Conservation (phyloP, 2,797 vertebrate genomes). For the Acestrorhynchus altus region DNA sequence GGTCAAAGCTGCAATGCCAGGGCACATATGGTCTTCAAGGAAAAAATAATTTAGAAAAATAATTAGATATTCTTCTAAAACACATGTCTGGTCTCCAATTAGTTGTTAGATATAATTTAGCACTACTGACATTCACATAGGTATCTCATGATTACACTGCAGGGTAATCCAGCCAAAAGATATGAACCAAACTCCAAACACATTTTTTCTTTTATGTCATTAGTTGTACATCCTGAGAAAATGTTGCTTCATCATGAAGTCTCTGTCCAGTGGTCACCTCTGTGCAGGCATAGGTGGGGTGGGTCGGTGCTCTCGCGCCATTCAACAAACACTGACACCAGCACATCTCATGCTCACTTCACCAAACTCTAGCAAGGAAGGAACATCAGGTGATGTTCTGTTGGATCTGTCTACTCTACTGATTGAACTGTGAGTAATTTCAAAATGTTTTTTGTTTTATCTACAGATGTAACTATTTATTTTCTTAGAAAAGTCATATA, state of each 20-base stretch:
- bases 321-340: slow-evolving; percentile 8
- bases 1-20: slow-evolving; percentile 37
- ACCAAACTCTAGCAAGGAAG: slow-evolving; percentile 6
- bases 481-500: no score
- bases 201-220: background rate
- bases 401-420: background rate
- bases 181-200: background rate
- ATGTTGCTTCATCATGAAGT: no score
- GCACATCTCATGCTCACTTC: slow-evolving; percentile 11
- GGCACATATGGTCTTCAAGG: slow-evolving; percentile 16
- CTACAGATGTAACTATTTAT: no score
- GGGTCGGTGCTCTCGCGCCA: background rate
- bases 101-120: background rate
- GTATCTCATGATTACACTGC: background rate
- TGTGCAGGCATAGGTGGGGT: slow-evolving; percentile 34
- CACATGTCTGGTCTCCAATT: no score
- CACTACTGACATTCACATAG: slow-evolving; percentile 21
- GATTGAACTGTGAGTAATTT: slow-evolving; percentile 33
- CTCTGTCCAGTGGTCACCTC: background rate
- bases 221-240: background rate
- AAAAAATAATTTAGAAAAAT: background rate
- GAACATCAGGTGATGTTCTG: slow-evolving; percentile 31
- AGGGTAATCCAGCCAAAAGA: background rate
- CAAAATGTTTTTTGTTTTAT: background rate
- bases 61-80: background rate